Base-by-base conservation (phyloP, 2,888 invertebrate species). In the Dynastes hyllus region DNA sequence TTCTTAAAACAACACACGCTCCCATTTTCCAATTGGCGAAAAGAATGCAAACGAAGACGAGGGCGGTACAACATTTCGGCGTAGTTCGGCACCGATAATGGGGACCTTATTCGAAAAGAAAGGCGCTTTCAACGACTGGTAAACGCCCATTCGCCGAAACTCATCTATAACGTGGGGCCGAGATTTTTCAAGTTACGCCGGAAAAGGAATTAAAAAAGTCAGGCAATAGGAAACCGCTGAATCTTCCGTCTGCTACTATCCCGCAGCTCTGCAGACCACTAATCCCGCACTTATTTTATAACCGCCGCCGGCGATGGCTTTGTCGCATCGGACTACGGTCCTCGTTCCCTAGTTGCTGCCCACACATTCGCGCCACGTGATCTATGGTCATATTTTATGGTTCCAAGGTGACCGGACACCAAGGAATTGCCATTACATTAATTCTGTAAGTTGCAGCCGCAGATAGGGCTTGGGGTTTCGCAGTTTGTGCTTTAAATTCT, bases 261-360 rank as follows among this genome's bases (percentile, higher is more conserved):
- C 71, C 71, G 61, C 73, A 61, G 73, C 51, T 58, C 71, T 73
- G 71, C 58, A 40, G 40, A 37, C 71, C 71, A 58, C 71, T 73
- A 73, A 73, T 73, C 73, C 73, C 58, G 73, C 73, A 73, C 40
- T 58, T 73, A 58, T 58, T 73, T 73, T 73, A 73, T 73, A 73
- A 73, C 73, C 58, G 37, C 61, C 73, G 40, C 58, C 40, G 73
- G 73, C 73, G 73, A 73, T 61, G 37, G 73, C 73, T 73, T 73
- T 73, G 58, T 58, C 58, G 73, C 37, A 73, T 58, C 73, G 61
- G 58, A 27, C 40, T 58, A n/a, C 32, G 22, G 37, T 11, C 58
- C 13, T 73, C 37, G 11, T 55, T 37, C 6, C 2, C 32, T 27
- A 58, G 55, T 58, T 22, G 27, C 58, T 40, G 16, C 11, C 61